Conservation (phyloP, 2,888 invertebrate species). For the Criorhina ranunculi region DNA sequence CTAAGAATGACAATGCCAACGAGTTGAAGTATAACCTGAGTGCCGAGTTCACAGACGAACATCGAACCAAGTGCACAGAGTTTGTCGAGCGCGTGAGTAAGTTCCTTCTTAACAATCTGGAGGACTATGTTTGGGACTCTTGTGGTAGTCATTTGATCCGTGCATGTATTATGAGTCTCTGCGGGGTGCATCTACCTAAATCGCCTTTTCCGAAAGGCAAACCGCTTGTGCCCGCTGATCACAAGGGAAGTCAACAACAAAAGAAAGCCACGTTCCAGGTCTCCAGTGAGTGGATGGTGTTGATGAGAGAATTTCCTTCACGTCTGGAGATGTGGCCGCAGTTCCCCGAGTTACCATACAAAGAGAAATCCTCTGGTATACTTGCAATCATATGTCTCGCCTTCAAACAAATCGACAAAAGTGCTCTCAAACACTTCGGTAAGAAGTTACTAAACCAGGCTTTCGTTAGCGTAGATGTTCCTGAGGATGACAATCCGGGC, state of each 20-base stretch:
- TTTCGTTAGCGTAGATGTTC: constrained; percentile 78
- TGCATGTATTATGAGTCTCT: constrained; percentile 89
- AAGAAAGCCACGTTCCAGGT: constrained; percentile 82
- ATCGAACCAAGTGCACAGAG: constrained; percentile 86
- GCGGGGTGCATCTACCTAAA: constrained; percentile 87
- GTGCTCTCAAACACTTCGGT: constrained; percentile 87
- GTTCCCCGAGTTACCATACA: constrained; percentile 89
- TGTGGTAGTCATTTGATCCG: constrained; percentile 92
- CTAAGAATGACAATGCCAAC: constrained; percentile 77
- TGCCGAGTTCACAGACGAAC: constrained; percentile 84
- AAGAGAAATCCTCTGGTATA: constrained; percentile 89
- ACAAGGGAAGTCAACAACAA: background rate
- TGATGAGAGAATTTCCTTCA: constrained; percentile 88
- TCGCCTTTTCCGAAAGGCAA: constrained; percentile 85
- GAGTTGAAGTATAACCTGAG: constrained; percentile 82
- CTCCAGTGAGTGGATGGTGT: constrained; percentile 87
- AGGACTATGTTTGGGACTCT: constrained; percentile 92
- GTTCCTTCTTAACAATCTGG: constrained; percentile 92
- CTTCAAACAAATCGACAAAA: constrained; percentile 87
- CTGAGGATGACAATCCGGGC: background rate
- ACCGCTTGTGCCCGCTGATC: constrained; percentile 79
- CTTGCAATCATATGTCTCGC: constrained; percentile 87
- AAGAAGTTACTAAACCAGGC: constrained; percentile 87
- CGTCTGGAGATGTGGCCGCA: constrained; percentile 91
- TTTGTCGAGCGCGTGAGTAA: constrained; percentile 90